Evolutionary conservation across 2,888 invertebrate species (phyloP).

Genomic region (Pyrrhosoma nymphula): DNA sequence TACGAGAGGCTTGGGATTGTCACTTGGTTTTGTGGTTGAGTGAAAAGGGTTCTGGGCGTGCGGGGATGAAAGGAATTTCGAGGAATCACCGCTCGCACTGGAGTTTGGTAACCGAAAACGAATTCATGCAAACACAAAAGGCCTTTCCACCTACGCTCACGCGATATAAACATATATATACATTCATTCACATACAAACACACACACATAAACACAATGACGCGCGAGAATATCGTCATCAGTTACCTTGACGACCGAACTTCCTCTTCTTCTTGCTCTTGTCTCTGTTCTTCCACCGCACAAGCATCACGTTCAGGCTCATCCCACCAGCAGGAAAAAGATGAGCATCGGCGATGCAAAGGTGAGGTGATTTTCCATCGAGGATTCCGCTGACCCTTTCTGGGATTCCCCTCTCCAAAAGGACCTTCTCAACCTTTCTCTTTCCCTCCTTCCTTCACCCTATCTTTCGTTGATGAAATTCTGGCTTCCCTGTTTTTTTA

Average conservation of each 20-base stretch:
- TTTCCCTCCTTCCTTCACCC: not conserved
- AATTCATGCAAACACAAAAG: not conserved
- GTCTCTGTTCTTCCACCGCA: constrained; percentile 68
- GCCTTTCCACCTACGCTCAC: too few species aligned
- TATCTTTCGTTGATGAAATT: not conserved
- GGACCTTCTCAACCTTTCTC: not conserved
- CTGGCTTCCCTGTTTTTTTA: not conserved
- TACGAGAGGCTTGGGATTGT: too few species aligned
- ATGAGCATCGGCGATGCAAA: constrained; percentile 39
- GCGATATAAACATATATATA: too few species aligned
- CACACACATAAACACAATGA: not conserved
- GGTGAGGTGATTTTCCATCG: not conserved
- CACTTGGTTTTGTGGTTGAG: too few species aligned
- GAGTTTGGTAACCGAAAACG: not conserved
- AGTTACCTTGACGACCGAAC: constrained; percentile 65
- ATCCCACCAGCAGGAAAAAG: constrained; percentile 45
- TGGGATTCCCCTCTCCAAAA: not conserved
- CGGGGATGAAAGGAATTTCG: too few species aligned
- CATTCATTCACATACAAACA: not conserved
- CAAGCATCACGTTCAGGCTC: constrained; percentile 68
- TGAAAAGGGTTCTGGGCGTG: too few species aligned
- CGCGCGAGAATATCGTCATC: constrained; percentile 24
- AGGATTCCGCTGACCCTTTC: constrained; percentile 8
- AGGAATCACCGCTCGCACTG: too few species aligned
- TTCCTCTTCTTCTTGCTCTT: constrained; percentile 68